A percentile compares a stretch with the other conserved stretches of the same genome.
phyloP scores from a whole-genome alignment of 2,888 invertebrate species.

The Xestia sexstrigata region DNA sequence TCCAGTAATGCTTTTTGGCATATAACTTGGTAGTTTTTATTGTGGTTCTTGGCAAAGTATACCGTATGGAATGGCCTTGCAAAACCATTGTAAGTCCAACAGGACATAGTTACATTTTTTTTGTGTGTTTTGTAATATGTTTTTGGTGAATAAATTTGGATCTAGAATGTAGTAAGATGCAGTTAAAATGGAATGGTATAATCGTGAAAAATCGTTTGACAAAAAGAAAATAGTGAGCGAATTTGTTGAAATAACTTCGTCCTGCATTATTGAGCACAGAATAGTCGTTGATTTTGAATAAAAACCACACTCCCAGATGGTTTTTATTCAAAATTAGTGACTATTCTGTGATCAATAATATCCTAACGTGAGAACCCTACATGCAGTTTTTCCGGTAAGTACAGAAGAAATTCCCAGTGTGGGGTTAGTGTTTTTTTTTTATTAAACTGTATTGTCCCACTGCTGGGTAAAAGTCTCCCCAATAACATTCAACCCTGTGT shows the following conservation, averaged over 20 bases:
- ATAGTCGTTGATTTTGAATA: too few species aligned
- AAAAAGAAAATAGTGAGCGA: background rate
- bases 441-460: too few species aligned
- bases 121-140: background rate
- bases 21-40: slow-evolving; percentile 50
- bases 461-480: too few species aligned
- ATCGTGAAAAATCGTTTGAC: background rate
- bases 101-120: slow-evolving; percentile 45
- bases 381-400: too few species aligned
- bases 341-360: too few species aligned
- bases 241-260: background rate
- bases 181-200: background rate
- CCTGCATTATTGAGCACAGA: too few species aligned
- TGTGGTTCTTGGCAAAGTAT: slow-evolving; percentile 55
- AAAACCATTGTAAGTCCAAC: slow-evolving; percentile 21
- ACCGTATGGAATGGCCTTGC: slow-evolving; percentile 32
- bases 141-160: background rate
- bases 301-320: too few species aligned
- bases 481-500: too few species aligned
- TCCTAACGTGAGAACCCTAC: too few species aligned
- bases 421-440: too few species aligned
- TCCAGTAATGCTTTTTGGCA: slow-evolving; percentile 62
- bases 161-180: slow-evolving; percentile 2
- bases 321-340: too few species aligned
- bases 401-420: too few species aligned